phyloP scores from a whole-genome alignment of 2,888 invertebrate genomes.

The Galerucella nymphaeae region DNA sequence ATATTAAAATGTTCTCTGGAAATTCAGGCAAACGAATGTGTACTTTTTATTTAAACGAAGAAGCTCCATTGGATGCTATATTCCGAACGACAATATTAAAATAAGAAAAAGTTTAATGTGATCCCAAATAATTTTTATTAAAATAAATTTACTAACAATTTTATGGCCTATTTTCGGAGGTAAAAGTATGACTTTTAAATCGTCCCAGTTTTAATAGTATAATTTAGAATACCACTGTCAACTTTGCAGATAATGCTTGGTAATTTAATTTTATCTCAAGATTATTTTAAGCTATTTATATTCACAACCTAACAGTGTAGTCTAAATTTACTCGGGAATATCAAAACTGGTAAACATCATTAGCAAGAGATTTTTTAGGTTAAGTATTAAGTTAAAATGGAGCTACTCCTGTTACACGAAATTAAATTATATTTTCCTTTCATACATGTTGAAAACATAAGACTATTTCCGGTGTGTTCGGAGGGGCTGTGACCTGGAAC shows the following conservation, averaged over 20 bases:
- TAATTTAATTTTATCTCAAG: constrained; percentile 34
- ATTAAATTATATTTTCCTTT: constrained; percentile 31
- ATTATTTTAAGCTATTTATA: constrained; percentile 34
- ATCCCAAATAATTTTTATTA: too few species aligned
- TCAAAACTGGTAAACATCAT: constrained; percentile 35
- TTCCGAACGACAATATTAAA: too few species aligned
- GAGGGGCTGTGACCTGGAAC: not conserved
- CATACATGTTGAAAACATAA: constrained; percentile 8
- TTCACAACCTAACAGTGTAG: constrained; percentile 34
- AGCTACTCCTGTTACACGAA: constrained; percentile 28
- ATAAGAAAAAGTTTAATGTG: too few species aligned
- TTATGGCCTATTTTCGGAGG: too few species aligned
- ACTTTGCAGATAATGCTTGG: constrained; percentile 22
- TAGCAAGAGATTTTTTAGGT: constrained; percentile 34
- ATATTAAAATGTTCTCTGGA: not conserved
- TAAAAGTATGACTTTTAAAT: too few species aligned
- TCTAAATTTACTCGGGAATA: constrained; percentile 33
- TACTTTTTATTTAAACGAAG: too few species aligned
- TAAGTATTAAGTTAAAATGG: constrained; percentile 32
- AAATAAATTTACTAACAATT: too few species aligned
- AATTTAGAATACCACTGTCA: not conserved
- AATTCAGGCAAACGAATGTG: not conserved
- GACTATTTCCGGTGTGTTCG: not conserved
- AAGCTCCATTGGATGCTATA: too few species aligned
- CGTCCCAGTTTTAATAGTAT: not conserved